Base-by-base conservation (phyloP, 2,888 invertebrate genomes). In the Athalia cordata region DNA sequence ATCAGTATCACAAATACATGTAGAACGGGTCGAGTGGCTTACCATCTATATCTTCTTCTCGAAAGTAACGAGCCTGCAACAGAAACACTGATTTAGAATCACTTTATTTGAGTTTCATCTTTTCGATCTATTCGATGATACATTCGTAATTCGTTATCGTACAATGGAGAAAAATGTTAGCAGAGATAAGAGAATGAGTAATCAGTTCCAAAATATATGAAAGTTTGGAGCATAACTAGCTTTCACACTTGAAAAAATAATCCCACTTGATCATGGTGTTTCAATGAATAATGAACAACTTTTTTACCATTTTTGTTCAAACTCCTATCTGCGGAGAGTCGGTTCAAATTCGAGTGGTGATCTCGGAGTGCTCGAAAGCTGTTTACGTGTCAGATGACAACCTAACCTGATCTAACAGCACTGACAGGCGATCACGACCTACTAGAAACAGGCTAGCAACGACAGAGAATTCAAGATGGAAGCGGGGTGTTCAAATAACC, bases 41-140 rank as follows among this genome's bases (percentile, higher is more conserved):
- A 97, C 98, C 97, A 92, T 98, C 98, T 83, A 98, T 98, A 87
- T 98, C 98, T 90, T 97, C 96, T 92, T 98, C 98, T 86, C 96
- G 96, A 90, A 98, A 98, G 91, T 96, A 97, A 81, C 97, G 94
- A 47, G 98, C 98, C 98, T 98, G 91, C 13, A 45, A 45, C n/a
- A 72, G 3, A 7, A 49, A 47, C 5, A 6, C 9, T 29, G 11
- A 55, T 11, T 5, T 5, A 5, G 0, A 52, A 68, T 11, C 43
- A 29, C 29, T 13, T 66, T 49, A 49, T 4, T 49, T 5, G 2
- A 47, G 15, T 29, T 67, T 9, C 5, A 29, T 29, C 52, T 29
- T 55, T 6, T 55, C 29, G n/a, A 4, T 3, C 8, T 55, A 55
- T 8, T 8, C 4, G 8, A 55, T 3, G 55, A 29, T 29, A 29